Conservation (phyloP, 2,113 vertebrate genomes). For the Macquaria australasica region DNA sequence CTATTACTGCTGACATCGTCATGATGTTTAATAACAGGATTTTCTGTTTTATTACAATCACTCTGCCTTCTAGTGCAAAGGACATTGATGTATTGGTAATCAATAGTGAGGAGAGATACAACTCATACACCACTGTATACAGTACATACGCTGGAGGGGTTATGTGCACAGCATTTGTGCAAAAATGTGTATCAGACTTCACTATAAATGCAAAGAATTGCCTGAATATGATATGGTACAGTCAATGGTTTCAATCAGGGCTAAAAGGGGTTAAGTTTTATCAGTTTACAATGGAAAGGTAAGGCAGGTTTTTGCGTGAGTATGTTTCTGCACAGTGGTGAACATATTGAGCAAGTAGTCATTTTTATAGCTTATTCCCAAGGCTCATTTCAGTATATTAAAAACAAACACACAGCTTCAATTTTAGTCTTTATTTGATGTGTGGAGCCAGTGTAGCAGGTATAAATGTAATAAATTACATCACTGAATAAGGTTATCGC, state of each 20-base stretch:
- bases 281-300: background rate
- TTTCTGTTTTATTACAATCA: constrained; percentile 3
- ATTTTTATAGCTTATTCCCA: constrained; percentile 44
- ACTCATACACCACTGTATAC: too few species aligned
- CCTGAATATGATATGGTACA: background rate
- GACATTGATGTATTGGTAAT: background rate
- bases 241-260: background rate
- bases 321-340: background rate
- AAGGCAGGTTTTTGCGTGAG: background rate
- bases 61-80: background rate
- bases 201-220: background rate
- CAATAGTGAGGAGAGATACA: background rate
- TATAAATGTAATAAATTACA: constrained; percentile 39
- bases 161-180: background rate
- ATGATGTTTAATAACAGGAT: background rate
- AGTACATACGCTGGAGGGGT: too few species aligned
- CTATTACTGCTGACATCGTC: background rate
- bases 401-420: constrained; percentile 37
- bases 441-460: background rate
- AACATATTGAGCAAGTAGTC: constrained; percentile 17
- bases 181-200: background rate
- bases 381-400: constrained; percentile 29
- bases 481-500: constrained; percentile 37
- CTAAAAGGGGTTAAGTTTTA: background rate
- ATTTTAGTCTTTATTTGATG: constrained; percentile 14